Conservation (phyloP, 2,888 invertebrate species). For the Agonopterix alstromeriana region DNA sequence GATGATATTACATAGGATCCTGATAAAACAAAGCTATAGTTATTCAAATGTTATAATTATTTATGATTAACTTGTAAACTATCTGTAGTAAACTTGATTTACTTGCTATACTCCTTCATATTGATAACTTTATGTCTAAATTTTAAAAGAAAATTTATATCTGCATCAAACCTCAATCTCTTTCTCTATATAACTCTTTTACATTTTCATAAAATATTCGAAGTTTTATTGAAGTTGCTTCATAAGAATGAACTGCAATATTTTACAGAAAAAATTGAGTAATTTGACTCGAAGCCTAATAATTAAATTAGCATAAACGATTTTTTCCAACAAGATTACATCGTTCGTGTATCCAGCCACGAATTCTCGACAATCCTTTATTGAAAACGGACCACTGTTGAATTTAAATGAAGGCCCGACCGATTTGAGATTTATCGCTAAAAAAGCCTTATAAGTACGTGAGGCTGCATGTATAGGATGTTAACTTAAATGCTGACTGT, state of each 20-base stretch:
- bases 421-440: constrained; percentile 14
- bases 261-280: constrained; percentile 1
- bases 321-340: constrained; percentile 11
- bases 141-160: too few species aligned
- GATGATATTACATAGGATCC: neutral
- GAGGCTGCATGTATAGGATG: constrained; percentile 15
- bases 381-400: constrained; percentile 14
- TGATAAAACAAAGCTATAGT: too few species aligned
- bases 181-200: too few species aligned
- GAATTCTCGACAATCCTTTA: constrained; percentile 15
- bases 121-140: too few species aligned
- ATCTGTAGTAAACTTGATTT: too few species aligned
- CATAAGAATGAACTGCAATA: neutral
- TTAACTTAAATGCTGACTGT: too few species aligned
- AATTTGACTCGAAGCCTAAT: constrained; percentile 5
- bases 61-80: too few species aligned
- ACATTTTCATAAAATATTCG: too few species aligned
- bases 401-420: constrained; percentile 14
- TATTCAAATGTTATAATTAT: too few species aligned
- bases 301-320: constrained; percentile 10
- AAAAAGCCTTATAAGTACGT: constrained; percentile 20
- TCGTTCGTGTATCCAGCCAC: neutral
- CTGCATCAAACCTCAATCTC: too few species aligned
- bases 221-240: too few species aligned
- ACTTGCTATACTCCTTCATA: too few species aligned